phyloP scores from a whole-genome alignment of 64 coral and sea anemone genomes.

The Anthopleura sola region DNA sequence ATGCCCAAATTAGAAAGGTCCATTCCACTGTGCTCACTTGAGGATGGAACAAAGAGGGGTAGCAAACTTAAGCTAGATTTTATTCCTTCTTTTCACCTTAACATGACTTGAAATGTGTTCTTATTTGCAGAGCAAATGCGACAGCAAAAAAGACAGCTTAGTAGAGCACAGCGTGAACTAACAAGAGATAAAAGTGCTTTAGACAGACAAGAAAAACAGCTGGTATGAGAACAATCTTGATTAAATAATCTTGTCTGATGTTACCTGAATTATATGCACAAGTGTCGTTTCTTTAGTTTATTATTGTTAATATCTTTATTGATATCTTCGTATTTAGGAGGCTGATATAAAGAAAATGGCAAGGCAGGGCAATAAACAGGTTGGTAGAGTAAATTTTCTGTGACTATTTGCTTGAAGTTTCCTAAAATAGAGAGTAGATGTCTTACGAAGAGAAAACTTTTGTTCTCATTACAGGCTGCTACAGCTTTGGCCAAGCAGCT shows the following conservation, averaged over 20 bases:
- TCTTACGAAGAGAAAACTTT: no score
- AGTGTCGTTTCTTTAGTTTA: background rate
- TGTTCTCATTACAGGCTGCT: constrained; percentile 54
- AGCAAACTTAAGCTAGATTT: no score
- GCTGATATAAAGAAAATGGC: constrained; percentile 99
- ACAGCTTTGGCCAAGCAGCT: constrained; percentile 94
- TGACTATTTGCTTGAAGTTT: background rate
- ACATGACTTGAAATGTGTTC: background rate
- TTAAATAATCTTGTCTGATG: no score
- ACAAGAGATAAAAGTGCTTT: constrained; percentile 83
- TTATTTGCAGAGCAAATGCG: constrained; percentile 80
- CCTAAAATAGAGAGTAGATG: no score
- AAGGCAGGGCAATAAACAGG: constrained; percentile 96
- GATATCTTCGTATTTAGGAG: constrained; percentile 43
- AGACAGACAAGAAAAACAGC: constrained; percentile 97
- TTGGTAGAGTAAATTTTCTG: background rate
- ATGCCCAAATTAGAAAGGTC: no score
- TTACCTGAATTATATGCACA: background rate
- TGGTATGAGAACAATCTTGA: constrained; percentile 47
- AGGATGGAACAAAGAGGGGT: no score
- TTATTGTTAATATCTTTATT: background rate
- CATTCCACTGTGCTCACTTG: no score
- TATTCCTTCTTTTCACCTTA: background rate
- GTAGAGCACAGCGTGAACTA: constrained; percentile 83
- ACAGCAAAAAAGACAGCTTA: constrained; percentile 87